These are phyloP conservation scores for Hafferia zeledoni DNA, from an alignment of 2,797 vertebrate genomes.

Conservation along the genomic window DNA sequence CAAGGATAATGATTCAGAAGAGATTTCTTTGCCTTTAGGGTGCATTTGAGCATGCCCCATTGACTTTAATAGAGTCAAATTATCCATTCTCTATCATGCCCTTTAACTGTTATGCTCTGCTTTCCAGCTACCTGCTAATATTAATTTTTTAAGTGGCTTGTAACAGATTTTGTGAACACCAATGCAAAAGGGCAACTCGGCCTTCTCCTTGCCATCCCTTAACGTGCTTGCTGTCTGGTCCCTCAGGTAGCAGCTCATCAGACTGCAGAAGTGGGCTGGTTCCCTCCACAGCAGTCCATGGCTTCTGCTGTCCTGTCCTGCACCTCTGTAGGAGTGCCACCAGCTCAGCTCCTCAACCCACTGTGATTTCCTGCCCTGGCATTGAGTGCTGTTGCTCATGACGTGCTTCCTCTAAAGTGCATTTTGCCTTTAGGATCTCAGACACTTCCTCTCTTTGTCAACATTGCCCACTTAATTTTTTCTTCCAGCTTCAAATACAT, in stretches of 20 bases:
- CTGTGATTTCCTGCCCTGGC: too few species aligned
- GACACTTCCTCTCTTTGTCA: neutral
- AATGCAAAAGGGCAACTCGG: neutral
- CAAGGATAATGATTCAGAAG: neutral
- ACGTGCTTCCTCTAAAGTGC: neutral
- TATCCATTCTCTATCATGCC: neutral
- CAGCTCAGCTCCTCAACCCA: accelerated
- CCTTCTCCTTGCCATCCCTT: neutral
- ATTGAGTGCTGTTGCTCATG: accelerated
- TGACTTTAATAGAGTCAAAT: neutral
- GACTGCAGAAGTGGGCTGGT: neutral
- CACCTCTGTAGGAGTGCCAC: too few species aligned
- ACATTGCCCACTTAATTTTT: neutral
- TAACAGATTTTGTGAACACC: neutral
- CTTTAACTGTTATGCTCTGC: neutral
- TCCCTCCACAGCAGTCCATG: neutral
- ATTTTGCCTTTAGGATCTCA: neutral
- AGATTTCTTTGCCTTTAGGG: neutral
- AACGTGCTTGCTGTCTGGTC: accelerated
- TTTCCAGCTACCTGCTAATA: neutral
- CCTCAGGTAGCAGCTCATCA: neutral
- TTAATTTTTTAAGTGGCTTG: neutral
- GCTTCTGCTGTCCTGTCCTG: neutral
- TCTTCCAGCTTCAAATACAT: neutral
- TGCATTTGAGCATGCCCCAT: neutral